Evolutionary conservation across 2,113 vertebrate species (phyloP).

Genomic region (Sinocyclocheilus rhinocerous): DNA sequence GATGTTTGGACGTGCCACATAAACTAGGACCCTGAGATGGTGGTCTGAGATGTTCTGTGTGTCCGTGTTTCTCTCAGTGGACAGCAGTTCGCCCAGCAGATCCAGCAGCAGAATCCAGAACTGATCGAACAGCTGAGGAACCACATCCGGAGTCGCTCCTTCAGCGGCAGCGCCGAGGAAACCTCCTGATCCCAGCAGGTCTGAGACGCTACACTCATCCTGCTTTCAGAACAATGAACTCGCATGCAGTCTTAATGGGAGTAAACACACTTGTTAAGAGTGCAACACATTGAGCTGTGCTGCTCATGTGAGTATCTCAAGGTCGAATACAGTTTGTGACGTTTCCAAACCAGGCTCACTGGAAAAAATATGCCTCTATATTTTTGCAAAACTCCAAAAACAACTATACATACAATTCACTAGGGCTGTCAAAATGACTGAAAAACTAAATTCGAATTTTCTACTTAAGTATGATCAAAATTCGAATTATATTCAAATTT

Average conservation of each 20-base stretch:
- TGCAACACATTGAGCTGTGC: neutral
- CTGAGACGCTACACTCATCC: neutral
- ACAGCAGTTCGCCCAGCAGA: constrained; percentile 98
- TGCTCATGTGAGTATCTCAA: neutral
- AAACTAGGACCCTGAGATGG: neutral
- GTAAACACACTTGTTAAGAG: neutral
- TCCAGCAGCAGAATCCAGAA: constrained; percentile 98
- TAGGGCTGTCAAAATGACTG: no score
- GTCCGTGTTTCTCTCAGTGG: constrained; percentile 81
- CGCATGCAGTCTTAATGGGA: neutral
- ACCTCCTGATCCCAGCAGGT: constrained; percentile 82
- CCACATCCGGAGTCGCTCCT: constrained; percentile 93
- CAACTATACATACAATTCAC: neutral
- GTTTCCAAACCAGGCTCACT: neutral
- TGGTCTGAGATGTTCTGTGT: constrained; percentile 57
- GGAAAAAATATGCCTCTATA: neutral
- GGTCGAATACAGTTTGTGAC: neutral
- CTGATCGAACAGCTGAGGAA: constrained; percentile 96
- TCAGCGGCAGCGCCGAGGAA: constrained; percentile 93
- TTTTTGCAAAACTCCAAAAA: neutral
- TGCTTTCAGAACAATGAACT: neutral
- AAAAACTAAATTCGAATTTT: no score
- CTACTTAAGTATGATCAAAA: no score
- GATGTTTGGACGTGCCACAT: neutral
- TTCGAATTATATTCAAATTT: no score